A percentile compares a stretch with the other conserved stretches of the same genome.
phyloP scores from a whole-genome alignment of 2,888 invertebrate genomes.

The Drosophila mercatorum region DNA sequence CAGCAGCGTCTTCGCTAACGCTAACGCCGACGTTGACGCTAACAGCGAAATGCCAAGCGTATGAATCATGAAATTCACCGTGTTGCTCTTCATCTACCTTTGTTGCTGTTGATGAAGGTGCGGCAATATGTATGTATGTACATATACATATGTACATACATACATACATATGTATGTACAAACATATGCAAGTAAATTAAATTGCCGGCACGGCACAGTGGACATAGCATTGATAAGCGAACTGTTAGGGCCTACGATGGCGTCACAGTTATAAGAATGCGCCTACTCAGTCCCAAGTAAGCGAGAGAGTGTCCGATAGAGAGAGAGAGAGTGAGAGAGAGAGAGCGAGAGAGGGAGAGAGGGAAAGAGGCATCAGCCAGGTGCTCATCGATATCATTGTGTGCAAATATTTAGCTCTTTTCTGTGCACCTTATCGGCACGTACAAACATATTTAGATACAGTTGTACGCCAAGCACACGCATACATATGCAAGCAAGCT shows the following conservation, averaged over 20 bases:
- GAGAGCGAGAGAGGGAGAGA: neutral
- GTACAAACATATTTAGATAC: constrained; percentile 23
- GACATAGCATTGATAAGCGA: constrained; percentile 61
- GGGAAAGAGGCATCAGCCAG: constrained; percentile 18
- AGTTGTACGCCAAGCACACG: neutral
- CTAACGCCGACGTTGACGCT: neutral
- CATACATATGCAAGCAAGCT: neutral
- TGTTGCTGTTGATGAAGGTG: constrained; percentile 51
- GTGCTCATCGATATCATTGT: constrained; percentile 41
- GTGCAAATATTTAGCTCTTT: constrained; percentile 66
- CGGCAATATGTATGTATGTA: constrained; percentile 45
- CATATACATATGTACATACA: neutral
- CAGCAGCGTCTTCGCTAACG: constrained; percentile 14
- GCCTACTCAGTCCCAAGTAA: constrained; percentile 9
- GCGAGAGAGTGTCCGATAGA: neutral
- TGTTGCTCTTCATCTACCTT: constrained; percentile 41
- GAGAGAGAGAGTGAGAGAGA: too few relatives aligned
- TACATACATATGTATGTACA: neutral
- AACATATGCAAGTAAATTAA: constrained; percentile 38
- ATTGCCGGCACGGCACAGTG: constrained; percentile 21
- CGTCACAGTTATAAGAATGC: constrained; percentile 33
- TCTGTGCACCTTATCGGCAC: constrained; percentile 59
- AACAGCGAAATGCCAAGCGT: constrained; percentile 57
- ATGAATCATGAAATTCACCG: constrained; percentile 67
- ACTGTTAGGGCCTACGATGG: constrained; percentile 34